Percentiles rank a stretch among this genome's conserved stretches.
Evolutionary conservation across 2,888 invertebrate species (phyloP).

Genomic region (Agonopterix arenella): DNA sequence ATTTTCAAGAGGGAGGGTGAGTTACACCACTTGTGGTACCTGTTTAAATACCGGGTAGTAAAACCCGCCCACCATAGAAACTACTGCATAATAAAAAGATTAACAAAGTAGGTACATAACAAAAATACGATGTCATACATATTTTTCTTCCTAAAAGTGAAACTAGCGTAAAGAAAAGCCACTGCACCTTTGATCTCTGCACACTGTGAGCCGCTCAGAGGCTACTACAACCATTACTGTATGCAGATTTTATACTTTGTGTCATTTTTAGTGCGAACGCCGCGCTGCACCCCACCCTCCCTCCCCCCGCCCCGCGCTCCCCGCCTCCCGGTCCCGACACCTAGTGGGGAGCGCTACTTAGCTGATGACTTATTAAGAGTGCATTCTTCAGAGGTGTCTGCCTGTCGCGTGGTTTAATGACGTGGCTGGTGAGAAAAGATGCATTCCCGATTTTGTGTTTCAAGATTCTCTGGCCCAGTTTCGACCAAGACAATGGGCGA

Average conservation of each 20-base stretch:
- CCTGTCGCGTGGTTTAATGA: constrained; percentile 68
- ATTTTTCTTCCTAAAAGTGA: constrained; percentile 12
- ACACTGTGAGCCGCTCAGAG: constrained; percentile 55
- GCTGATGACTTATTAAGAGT: constrained; percentile 77
- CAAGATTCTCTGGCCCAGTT: constrained; percentile 55
- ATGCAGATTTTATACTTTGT: constrained; percentile 74
- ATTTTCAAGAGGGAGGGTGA: constrained; percentile 41
- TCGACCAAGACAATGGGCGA: constrained; percentile 28
- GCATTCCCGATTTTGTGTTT: constrained; percentile 49
- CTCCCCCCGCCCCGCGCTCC: constrained; percentile 16
- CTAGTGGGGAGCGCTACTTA: constrained; percentile 55
- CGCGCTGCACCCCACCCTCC: constrained; percentile 24
- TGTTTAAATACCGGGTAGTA: too few relatives aligned
- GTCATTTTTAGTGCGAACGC: constrained; percentile 67
- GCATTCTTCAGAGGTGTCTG: constrained; percentile 76
- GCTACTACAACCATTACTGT: constrained; percentile 64
- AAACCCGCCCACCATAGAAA: too few relatives aligned
- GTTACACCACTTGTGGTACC: too few relatives aligned
- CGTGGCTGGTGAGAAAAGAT: constrained; percentile 45
- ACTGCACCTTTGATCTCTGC: constrained; percentile 53
- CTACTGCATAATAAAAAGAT: too few relatives aligned
- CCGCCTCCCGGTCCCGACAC: constrained; percentile 20
- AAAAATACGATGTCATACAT: background rate
- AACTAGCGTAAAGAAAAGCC: constrained; percentile 34
- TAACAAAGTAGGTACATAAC: too few relatives aligned